phyloP scores from a whole-genome alignment of 35 echinoderm and acorn worm genomes.

The Chiridota heheva region DNA sequence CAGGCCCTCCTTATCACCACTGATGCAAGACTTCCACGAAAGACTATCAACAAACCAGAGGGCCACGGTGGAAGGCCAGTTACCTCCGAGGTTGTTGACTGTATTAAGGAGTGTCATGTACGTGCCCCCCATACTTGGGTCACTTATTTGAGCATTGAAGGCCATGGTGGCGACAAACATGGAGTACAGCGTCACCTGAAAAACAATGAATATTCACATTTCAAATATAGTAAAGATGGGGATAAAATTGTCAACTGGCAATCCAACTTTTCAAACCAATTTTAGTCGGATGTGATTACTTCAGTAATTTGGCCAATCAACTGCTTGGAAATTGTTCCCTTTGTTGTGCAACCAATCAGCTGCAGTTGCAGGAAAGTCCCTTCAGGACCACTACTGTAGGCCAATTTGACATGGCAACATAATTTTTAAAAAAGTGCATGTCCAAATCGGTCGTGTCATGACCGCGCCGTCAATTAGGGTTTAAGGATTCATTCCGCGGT shows the following conservation, averaged over 20 bases:
- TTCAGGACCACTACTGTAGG: no score
- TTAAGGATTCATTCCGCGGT: no score
- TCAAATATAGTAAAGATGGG: neutral
- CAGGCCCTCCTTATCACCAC: conserved; percentile 37
- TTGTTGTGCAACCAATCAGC: no score
- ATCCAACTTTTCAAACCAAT: neutral
- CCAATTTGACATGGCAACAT: no score
- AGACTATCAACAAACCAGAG: conserved; percentile 88
- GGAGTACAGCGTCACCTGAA: conserved; percentile 78
- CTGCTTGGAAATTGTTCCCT: no score
- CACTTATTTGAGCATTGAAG: conserved; percentile 79
- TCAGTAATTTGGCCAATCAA: no score
- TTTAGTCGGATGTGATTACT: no score
- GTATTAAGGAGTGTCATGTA: conserved; percentile 98
- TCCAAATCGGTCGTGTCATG: no score
- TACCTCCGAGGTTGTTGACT: conserved; percentile 83
- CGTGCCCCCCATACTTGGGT: conserved; percentile 89
- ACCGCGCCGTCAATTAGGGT: no score
- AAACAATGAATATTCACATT: conserved; percentile 9
- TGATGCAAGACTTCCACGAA: conserved; percentile 84
- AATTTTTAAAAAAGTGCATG: no score
- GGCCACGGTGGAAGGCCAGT: conserved; percentile 82
- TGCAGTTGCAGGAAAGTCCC: no score
- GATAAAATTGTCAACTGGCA: neutral
- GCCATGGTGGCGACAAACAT: conserved; percentile 94